phyloP scores from a whole-genome alignment of 1,140 invertebrate species.

The Eufriesea mexicana region DNA sequence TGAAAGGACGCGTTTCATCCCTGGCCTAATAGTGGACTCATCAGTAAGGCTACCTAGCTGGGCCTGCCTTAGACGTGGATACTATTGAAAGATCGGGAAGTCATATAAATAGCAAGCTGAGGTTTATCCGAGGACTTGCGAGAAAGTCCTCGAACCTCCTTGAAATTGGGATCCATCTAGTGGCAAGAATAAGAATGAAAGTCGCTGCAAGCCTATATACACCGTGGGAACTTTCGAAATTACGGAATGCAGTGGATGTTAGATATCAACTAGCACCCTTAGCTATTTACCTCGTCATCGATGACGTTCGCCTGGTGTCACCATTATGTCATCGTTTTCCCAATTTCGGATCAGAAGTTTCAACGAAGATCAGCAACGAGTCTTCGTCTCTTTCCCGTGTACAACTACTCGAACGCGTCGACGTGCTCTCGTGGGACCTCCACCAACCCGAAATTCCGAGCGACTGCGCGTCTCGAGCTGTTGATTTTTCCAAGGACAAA shows the following conservation, averaged over 20 bases:
- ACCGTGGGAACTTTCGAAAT: constrained; percentile 81
- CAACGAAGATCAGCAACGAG: constrained; percentile 66
- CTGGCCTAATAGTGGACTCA: no score
- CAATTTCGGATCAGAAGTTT: constrained; percentile 68
- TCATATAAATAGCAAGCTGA: no score
- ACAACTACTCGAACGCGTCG: background rate
- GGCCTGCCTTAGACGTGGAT: no score
- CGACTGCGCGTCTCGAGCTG: no score
- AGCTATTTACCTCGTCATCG: constrained; percentile 13
- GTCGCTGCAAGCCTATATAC: constrained; percentile 54
- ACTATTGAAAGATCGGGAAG: no score
- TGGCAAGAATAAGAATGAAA: no score
- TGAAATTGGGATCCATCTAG: no score
- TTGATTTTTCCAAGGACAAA: background rate
- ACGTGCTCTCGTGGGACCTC: no score
- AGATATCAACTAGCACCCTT: constrained; percentile 73
- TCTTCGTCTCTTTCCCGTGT: constrained; percentile 58
- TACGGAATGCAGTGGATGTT: constrained; percentile 77
- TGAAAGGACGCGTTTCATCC: no score
- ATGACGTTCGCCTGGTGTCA: constrained; percentile 44
- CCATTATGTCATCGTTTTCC: constrained; percentile 66
- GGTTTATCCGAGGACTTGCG: no score
- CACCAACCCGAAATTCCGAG: background rate
- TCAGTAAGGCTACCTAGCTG: no score
- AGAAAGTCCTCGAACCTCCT: no score